phyloP scores from a whole-genome alignment of 2,113 vertebrate species.

The Chroicocephalus ridibundus region DNA sequence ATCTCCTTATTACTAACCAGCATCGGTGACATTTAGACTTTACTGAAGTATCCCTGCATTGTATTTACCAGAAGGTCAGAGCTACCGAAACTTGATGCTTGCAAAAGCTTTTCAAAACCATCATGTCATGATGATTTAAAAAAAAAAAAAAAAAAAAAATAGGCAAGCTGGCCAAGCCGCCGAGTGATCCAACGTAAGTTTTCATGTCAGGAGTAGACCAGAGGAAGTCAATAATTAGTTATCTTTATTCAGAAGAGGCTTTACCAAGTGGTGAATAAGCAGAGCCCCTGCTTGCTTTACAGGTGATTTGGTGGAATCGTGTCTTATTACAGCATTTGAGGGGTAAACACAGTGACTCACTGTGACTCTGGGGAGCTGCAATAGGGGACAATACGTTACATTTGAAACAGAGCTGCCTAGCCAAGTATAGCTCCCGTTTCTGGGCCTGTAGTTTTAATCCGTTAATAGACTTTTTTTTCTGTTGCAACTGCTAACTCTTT shows the following conservation, averaged over 20 bases:
- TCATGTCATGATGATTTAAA: background rate
- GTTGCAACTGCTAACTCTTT: background rate
- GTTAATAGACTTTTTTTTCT: background rate
- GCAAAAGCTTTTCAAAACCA: background rate
- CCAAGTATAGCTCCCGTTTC: background rate
- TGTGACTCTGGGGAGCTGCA: background rate
- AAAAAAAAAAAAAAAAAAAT: background rate
- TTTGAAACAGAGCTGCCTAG: background rate
- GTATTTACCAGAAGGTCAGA: constrained; percentile 14
- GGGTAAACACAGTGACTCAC: background rate
- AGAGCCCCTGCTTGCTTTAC: background rate
- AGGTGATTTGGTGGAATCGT: background rate
- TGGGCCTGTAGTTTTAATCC: background rate
- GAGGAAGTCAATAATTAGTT: background rate
- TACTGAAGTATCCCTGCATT: background rate
- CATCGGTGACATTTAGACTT: constrained; percentile 36
- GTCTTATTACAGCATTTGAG: background rate
- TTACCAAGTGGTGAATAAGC: background rate
- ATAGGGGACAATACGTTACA: background rate
- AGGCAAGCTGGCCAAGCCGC: background rate
- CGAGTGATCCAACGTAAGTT: background rate
- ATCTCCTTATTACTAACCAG: background rate
- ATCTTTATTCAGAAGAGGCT: background rate
- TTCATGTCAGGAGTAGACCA: background rate
- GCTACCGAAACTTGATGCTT: background rate